Evolutionary conservation across 2,888 invertebrate genomes (phyloP).

Genomic region (Crepidodera aurea): DNA sequence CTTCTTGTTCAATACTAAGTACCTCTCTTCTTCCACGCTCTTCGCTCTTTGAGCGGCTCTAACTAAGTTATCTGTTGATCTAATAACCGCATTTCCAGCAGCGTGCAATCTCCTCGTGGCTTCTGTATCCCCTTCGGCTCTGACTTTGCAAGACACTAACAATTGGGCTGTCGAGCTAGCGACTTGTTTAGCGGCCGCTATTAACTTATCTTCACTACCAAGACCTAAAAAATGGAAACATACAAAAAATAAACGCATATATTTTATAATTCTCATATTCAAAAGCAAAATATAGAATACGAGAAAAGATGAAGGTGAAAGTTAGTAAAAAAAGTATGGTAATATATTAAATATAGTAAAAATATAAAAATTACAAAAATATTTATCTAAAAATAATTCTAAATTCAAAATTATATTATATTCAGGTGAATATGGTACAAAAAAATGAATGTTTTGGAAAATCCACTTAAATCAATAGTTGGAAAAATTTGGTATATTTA

Average conservation of each 20-base stretch:
- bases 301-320: too few relatives aligned
- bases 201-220: slow-evolving; percentile 93
- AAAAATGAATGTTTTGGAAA: too few relatives aligned
- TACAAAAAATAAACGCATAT: slow-evolving; percentile 7
- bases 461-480: too few relatives aligned
- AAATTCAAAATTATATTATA: too few relatives aligned
- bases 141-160: slow-evolving; percentile 98
- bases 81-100: slow-evolving; percentile 96
- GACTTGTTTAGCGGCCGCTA: slow-evolving; percentile 95
- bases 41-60: slow-evolving; percentile 93
- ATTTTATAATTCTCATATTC: too few relatives aligned
- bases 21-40: slow-evolving; percentile 89
- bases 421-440: too few relatives aligned
- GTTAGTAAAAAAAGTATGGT: too few relatives aligned
- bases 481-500: too few relatives aligned
- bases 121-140: slow-evolving; percentile 95
- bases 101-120: slow-evolving; percentile 90
- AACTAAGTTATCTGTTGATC: slow-evolving; percentile 97
- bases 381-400: too few relatives aligned
- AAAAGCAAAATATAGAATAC: too few relatives aligned
- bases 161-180: slow-evolving; percentile 97
- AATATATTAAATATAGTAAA: too few relatives aligned
- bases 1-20: slow-evolving; percentile 86
- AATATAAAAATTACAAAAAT: too few relatives aligned
- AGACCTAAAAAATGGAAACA: slow-evolving; percentile 58